A percentile compares a stretch with the other conserved stretches of the same genome.
phyloP scores from a whole-genome alignment of 1,140 invertebrate species.

The Zaprionus inermis region DNA sequence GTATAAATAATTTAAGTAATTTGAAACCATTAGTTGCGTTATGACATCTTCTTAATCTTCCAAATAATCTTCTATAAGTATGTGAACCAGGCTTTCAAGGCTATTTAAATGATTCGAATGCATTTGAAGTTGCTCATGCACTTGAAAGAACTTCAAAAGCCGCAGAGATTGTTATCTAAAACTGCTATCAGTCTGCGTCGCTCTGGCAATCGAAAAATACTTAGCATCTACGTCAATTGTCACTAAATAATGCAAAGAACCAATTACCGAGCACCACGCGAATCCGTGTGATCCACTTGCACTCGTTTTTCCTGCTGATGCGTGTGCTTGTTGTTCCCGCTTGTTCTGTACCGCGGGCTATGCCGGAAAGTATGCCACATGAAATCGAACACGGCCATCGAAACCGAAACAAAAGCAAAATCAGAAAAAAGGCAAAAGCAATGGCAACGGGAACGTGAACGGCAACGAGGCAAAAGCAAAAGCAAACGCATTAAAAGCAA shows the following conservation, averaged over 20 bases:
- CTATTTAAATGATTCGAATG: not conserved
- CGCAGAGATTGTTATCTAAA: conserved; percentile 11
- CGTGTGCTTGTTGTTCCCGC: conserved; percentile 19
- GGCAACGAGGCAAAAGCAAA: conserved; percentile 41
- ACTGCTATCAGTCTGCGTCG: not conserved
- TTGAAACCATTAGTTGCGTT: no score
- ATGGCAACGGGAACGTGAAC: conserved; percentile 17
- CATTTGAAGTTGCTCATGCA: conserved; percentile 2
- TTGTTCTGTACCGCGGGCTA: conserved; percentile 21
- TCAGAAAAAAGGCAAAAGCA: not conserved
- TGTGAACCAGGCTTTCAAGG: no score
- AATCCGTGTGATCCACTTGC: conserved; percentile 53
- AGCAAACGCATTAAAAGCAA: conserved; percentile 80
- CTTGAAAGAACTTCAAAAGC: conserved; percentile 14
- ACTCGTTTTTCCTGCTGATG: conserved; percentile 25
- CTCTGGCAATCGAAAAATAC: conserved; percentile 48
- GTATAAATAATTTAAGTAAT: no score
- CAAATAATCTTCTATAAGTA: no score
- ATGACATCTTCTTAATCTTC: no score
- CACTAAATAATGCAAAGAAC: conserved; percentile 52
- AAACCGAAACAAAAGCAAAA: conserved; percentile 4
- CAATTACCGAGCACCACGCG: conserved; percentile 43
- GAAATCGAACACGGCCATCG: conserved; percentile 32
- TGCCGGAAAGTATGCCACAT: conserved; percentile 58
- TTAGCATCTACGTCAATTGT: conserved; percentile 50